Evolutionary conservation across 2,797 vertebrate species (phyloP), one percentile per base, ranked within the genome.

Genomic region (Microhierax caerulescens): DNA sequence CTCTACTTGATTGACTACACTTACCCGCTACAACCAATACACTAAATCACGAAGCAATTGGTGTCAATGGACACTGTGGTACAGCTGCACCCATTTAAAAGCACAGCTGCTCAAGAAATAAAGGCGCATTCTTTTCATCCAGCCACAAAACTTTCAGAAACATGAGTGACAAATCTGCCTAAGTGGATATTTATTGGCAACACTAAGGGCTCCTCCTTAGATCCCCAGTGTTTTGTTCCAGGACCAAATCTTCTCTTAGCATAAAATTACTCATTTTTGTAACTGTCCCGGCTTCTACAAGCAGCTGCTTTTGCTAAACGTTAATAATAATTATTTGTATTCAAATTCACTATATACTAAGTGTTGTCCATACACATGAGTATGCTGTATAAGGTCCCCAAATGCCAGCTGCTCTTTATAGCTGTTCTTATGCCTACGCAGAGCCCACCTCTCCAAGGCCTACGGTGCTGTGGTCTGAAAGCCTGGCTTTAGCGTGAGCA

Each of bases 21-120:
- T 90, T 79, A 88, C 79, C 93, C 91, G 60, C 85, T 94, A 51
- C 87, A 93, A 97, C 85, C 70, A 80, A 75, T 51, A 6, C n/a
- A 67, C 88, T 96, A 88, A 96, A 97, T 96, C 93, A 96, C 21
- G 21, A 94, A 96, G 96, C 88, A 94, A 72, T 41, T 91, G 96
- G 82, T 97, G 97, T 86, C 97, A 97, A 82, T 83, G 93, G 95
- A 97, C 86, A 85, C 83, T 87, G 88, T 64, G 80, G 65, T 93
- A 95, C 97, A 97, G 97, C 98, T 98, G 98, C 95, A 95, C 41
- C 70, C 96, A 72, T 95, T 97, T 95, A 94, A 89, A 95, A 96
- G 85, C 97, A 89, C 97, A 97, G 96, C 95, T 97, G 96, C 88
- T 96, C 75, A 90, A 92, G 94, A 96, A 97, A 96, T 89, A 90